Conservation (phyloP, 2,113 vertebrate genomes). For the Hemicordylus capensis region DNA sequence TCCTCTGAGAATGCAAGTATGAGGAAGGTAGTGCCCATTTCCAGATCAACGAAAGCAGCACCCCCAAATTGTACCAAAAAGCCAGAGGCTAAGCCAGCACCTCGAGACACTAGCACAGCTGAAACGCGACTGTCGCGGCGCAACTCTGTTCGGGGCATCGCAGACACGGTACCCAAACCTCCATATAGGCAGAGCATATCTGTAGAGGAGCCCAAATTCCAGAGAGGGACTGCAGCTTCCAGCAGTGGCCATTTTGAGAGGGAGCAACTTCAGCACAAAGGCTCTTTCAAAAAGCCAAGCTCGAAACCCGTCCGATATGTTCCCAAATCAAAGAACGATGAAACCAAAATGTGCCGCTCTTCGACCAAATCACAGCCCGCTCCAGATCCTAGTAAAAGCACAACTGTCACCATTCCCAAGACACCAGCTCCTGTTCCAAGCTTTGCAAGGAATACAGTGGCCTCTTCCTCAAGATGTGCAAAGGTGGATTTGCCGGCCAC, state of each 20-base stretch:
- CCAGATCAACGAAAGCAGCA: conserved; percentile 73
- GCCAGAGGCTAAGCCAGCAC: conserved; percentile 64
- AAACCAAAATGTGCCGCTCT: conserved; percentile 88
- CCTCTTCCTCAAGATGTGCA: conserved; percentile 84
- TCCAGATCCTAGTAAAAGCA: conserved; percentile 71
- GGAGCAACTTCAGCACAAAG: conserved; percentile 70
- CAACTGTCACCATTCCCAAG: conserved; percentile 54
- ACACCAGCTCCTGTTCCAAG: conserved; percentile 73
- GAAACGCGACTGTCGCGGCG: conserved; percentile 75
- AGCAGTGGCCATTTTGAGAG: conserved; percentile 72
- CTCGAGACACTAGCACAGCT: conserved; percentile 53
- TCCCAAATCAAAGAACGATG: conserved; percentile 80
- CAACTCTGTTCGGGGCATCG: conserved; percentile 78
- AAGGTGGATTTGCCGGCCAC: conserved; percentile 75
- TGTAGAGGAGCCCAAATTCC: conserved; percentile 80
- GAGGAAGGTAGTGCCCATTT: conserved; percentile 92
- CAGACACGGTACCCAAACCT: conserved; percentile 75
- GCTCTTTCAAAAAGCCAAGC: conserved; percentile 82
- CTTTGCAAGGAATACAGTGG: conserved; percentile 93
- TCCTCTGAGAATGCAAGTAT: conserved; percentile 85
- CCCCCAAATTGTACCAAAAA: conserved; percentile 67
- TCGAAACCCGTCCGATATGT: conserved; percentile 86
- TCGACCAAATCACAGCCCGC: conserved; percentile 74
- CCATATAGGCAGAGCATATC: conserved; percentile 81
- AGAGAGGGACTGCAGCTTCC: conserved; percentile 62